phyloP scores from a whole-genome alignment of 2,797 vertebrate genomes.

The Borostomias antarcticus region DNA sequence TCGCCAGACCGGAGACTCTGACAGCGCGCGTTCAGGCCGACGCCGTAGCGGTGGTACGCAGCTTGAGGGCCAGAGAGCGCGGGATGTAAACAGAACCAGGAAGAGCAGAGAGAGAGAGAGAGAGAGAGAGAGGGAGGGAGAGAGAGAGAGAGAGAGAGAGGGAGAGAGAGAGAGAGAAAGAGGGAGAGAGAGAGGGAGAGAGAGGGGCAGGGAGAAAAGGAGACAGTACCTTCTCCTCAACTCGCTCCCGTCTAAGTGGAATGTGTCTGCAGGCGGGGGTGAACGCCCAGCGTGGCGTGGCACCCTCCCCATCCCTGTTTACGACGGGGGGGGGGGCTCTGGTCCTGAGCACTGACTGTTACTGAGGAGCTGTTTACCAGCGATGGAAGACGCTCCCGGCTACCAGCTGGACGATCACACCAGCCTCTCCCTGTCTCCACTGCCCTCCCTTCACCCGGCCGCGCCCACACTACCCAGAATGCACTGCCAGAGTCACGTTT shows the following conservation, averaged over 20 bases:
- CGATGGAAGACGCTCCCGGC: conserved; percentile 59
- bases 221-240: conserved; percentile 41
- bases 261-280: conserved; percentile 58
- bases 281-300: conserved; percentile 56
- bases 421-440: conserved; percentile 56
- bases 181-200: background rate
- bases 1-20: conserved; percentile 20
- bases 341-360: conserved; percentile 85
- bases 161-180: conserved; percentile 32
- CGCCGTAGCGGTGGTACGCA: conserved; percentile 53
- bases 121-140: conserved; percentile 15
- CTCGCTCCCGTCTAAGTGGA: conserved; percentile 55
- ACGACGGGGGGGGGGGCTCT: conserved; percentile 52
- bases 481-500: no score
- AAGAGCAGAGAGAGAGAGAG: conserved; percentile 22
- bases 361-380: conserved; percentile 82
- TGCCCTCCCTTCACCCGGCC: conserved; percentile 26
- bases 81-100: conserved; percentile 55
- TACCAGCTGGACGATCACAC: conserved; percentile 77
- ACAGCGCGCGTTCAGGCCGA: conserved; percentile 39
- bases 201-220: conserved; percentile 26
- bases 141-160: conserved; percentile 22
- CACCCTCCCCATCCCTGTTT: conserved; percentile 65
- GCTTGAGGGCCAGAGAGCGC: conserved; percentile 45
- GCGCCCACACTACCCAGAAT: conserved; percentile 32